Base-by-base conservation (phyloP, 2,797 vertebrate genomes). In the Aldrovandia affinis region DNA sequence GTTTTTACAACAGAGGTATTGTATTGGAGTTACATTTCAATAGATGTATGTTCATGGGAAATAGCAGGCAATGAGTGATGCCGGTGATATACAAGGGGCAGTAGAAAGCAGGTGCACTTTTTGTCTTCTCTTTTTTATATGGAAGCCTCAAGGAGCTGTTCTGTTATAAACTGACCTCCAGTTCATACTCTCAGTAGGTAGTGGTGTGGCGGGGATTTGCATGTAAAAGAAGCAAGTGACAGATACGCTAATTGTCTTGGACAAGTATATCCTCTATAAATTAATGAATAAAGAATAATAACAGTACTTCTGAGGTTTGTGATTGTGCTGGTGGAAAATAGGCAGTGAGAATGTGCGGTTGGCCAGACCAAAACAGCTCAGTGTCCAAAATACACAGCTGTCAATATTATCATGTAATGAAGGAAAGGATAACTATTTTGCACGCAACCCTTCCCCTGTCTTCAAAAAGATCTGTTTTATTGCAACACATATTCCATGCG, bases 351-450 rank as follows among this genome's bases (percentile, higher is more conserved):
- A 77, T 0, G 25, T 15, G 22, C 22, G 39, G 42, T 44, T 25
- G 42, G 22, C 42, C 25, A n/a, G 42, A 12, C 39, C 73, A 22
- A 47, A 44, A 20, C 30, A 75, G 39, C 36, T 25, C 30, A 6
- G 33, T 83, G 80, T 77, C 80, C 81, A 91, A 87, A 89, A 88
- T 70, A 79, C 82, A 86, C 82, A 86, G 85, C 89, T 88, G 86
- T 81, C 79, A 84, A 83, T 59, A 83, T 86, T 84, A 87, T 88
- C 36, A 39, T 42, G 0, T 36, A 81, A 85, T 87, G 83, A 91
- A 91, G 87, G 87, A 85, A 89, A 86, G 75, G 82, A 88, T 85
- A 92, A 89, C 86, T 90, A 75, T 70, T 42, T 59, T 78, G 78
- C 25, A 78, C 79, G 42, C 84, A 83, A 90, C 50, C 85, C 75